Conservation (phyloP, 2,797 vertebrate species). For the Chelon labrosus region DNA sequence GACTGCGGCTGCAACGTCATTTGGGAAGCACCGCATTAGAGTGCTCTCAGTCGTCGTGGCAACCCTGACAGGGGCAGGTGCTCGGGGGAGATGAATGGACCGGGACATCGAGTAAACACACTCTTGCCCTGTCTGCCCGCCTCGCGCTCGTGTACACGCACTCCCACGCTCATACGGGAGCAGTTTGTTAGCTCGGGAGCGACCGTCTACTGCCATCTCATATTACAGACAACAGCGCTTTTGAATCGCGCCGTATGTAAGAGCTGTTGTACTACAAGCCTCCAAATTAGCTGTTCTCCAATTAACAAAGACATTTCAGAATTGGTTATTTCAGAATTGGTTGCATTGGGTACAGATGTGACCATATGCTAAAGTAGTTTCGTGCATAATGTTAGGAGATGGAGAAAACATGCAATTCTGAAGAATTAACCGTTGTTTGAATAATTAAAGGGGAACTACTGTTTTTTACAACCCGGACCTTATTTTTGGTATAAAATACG, state of each 20-base stretch:
- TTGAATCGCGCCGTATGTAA: too few species aligned
- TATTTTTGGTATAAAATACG: too few species aligned
- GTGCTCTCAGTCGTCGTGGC: conserved; percentile 58
- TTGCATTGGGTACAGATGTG: background rate
- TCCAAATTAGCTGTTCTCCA: too few species aligned
- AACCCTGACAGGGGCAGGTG: conserved; percentile 68
- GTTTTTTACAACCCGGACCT: too few species aligned
- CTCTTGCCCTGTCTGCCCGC: conserved; percentile 17
- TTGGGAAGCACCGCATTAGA: conserved; percentile 39
- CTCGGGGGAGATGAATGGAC: conserved; percentile 52
- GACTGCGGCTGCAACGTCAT: conserved; percentile 48
- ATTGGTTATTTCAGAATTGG: background rate
- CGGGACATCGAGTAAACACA: conserved; percentile 56
- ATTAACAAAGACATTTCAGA: background rate
- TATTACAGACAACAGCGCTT: conserved; percentile 1
- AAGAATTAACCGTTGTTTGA: too few species aligned
- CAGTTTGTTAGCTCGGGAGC: conserved; percentile 19
- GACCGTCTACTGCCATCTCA: conserved; percentile 12
- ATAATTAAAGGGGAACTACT: too few species aligned
- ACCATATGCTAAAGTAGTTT: background rate
- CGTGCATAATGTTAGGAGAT: background rate
- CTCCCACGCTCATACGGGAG: conserved; percentile 7
- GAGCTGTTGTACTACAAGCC: background rate
- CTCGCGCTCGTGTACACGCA: background rate
- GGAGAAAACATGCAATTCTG: too few species aligned